These are phyloP conservation scores for Pachyrhynchus sulphureomaculatus DNA, from an alignment of 1,140 invertebrate genomes.

Conservation along the genomic window DNA sequence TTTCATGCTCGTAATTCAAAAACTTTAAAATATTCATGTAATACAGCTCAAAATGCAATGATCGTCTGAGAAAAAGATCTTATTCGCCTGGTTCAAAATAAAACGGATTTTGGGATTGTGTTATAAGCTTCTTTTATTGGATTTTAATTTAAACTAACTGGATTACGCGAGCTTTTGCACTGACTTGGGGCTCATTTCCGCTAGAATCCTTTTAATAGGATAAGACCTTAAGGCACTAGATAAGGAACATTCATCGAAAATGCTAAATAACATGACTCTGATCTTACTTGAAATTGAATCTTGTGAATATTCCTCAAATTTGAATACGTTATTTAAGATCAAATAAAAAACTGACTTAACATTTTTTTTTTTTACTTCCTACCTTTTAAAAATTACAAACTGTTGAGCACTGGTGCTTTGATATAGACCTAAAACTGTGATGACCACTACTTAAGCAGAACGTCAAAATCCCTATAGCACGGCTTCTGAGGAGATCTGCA, in stretches of 20 bases:
- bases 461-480: too few species aligned
- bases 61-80: slow-evolving; percentile 5
- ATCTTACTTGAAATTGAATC: neutral
- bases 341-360: too few species aligned
- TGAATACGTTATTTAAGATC: neutral
- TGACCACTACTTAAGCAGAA: too few species aligned
- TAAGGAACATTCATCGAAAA: neutral
- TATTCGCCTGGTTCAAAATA: neutral
- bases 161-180: slow-evolving; percentile 20
- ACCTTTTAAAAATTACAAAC: too few species aligned
- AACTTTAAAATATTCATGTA: slow-evolving; percentile 1
- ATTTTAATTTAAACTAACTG: slow-evolving; percentile 35
- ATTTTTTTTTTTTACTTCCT: too few species aligned
- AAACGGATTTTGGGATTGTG: slow-evolving; percentile 26
- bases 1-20: too few species aligned
- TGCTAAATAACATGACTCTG: neutral
- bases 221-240: slow-evolving; percentile 7
- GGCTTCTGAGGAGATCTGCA: too few species aligned
- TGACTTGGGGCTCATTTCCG: slow-evolving; percentile 27
- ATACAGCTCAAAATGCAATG: slow-evolving; percentile 2
- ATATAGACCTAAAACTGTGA: too few species aligned
- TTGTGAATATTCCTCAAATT: neutral
- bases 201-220: slow-evolving; percentile 30
- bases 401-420: too few species aligned
- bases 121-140: slow-evolving; percentile 34